phyloP scores from a whole-genome alignment of 2,797 vertebrate genomes.

The Spea hammondii region DNA sequence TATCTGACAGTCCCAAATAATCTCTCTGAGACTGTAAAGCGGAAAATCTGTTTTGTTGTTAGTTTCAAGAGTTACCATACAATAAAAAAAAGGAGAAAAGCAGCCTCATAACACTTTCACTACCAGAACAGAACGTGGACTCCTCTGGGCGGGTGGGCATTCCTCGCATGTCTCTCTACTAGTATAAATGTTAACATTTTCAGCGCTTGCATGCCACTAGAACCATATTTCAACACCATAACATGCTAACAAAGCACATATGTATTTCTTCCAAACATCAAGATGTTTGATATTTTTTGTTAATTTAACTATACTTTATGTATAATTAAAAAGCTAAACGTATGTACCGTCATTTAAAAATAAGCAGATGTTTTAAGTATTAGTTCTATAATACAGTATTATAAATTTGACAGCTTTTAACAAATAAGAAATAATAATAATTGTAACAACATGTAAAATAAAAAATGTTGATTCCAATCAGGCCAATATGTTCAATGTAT shows the following conservation, averaged over 20 bases:
- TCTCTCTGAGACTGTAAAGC: slow-evolving; percentile 19
- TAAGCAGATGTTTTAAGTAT: too few species aligned
- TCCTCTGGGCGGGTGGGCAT: not conserved
- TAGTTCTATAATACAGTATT: too few species aligned
- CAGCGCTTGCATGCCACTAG: not conserved
- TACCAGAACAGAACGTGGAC: not conserved
- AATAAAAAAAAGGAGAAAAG: not conserved
- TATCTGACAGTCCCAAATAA: slow-evolving; percentile 43
- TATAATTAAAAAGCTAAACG: too few species aligned
- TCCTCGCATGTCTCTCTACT: not conserved
- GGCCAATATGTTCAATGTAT: too few species aligned
- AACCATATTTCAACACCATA: too few species aligned
- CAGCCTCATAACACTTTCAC: slow-evolving; percentile 26
- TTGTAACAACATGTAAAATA: too few species aligned
- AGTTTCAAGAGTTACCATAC: slow-evolving; percentile 5
- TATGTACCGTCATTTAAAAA: too few species aligned
- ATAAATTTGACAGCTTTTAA: too few species aligned
- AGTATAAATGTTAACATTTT: slow-evolving; percentile 2
- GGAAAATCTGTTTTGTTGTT: slow-evolving; percentile 8
- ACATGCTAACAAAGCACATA: too few species aligned
- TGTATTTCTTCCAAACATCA: not conserved
- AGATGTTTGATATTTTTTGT: not conserved
- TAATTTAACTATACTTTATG: not conserved
- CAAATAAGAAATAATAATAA: too few species aligned
- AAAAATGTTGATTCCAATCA: too few species aligned